These are phyloP conservation scores for Stegana nigrithorax DNA, from an alignment of 2,888 invertebrate genomes.

Conservation along the genomic window DNA sequence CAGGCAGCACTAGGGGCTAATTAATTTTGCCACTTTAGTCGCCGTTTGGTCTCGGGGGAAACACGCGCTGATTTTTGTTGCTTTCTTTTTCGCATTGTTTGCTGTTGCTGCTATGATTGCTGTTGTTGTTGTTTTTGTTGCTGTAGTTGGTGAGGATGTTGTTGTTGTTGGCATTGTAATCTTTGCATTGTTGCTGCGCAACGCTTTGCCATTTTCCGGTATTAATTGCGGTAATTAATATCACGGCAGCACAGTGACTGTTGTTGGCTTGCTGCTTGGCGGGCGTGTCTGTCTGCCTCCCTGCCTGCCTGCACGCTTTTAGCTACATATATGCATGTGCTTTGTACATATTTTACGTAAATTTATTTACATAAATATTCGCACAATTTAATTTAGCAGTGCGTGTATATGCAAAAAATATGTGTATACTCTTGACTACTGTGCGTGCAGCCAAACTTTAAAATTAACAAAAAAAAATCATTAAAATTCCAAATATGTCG, in stretches of 20 bases:
- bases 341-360: too few relatives aligned
- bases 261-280: background rate
- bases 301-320: too few relatives aligned
- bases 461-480: background rate
- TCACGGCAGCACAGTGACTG: background rate
- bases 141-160: conserved; percentile 13
- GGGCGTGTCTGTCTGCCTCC: too few relatives aligned
- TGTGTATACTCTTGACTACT: too few relatives aligned
- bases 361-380: too few relatives aligned
- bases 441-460: background rate
- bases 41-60: conserved; percentile 45
- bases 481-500: background rate
- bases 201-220: background rate
- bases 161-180: conserved; percentile 17
- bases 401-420: too few relatives aligned
- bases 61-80: conserved; percentile 26
- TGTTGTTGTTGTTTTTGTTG: conserved; percentile 29
- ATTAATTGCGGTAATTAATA: conserved; percentile 17
- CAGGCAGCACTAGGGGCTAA: conserved; percentile 59
- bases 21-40: conserved; percentile 59
- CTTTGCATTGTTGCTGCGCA: background rate
- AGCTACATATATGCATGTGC: too few relatives aligned
- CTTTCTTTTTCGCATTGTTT: conserved; percentile 21
- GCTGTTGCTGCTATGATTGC: conserved; percentile 29
- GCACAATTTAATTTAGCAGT: too few relatives aligned